Evolutionary conservation across 2,113 vertebrate genomes (phyloP).

Genomic region (Syngnathus floridae): DNA sequence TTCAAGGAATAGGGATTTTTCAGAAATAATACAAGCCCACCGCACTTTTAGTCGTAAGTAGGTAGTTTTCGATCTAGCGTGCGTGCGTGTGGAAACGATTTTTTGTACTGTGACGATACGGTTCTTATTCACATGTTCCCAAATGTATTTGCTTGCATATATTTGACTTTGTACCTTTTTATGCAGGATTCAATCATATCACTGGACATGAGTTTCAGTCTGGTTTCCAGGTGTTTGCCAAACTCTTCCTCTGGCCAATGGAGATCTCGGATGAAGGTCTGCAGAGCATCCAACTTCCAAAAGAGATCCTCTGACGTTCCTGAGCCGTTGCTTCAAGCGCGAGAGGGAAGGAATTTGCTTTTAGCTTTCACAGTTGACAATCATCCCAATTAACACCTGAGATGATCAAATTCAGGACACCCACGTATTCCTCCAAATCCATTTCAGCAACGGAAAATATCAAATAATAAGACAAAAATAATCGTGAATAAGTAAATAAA

Average conservation of each 20-base stretch:
- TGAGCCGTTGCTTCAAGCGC: constrained; percentile 86
- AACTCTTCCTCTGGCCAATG: constrained; percentile 99
- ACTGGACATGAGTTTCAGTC: constrained; percentile 96
- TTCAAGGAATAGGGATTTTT: neutral
- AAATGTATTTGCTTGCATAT: neutral
- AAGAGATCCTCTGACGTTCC: constrained; percentile 97
- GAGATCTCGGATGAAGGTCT: constrained; percentile 95
- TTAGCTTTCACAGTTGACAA: neutral
- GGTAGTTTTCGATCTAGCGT: too few relatives aligned
- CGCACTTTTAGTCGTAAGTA: neutral
- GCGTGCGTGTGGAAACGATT: too few relatives aligned
- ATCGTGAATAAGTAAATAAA: neutral
- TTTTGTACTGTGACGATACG: neutral
- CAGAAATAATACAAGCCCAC: neutral
- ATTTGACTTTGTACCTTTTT: constrained; percentile 74
- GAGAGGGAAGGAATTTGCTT: neutral
- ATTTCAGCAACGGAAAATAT: neutral
- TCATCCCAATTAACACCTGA: neutral
- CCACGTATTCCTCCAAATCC: neutral
- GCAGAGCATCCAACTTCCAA: constrained; percentile 97
- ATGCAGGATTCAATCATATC: constrained; percentile 99
- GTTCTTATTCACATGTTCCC: neutral
- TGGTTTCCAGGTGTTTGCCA: constrained; percentile 92
- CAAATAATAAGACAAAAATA: neutral
- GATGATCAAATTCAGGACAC: neutral